Evolutionary conservation across 2,797 vertebrate genomes (phyloP).

Genomic region (Sebastes taczanowskii): DNA sequence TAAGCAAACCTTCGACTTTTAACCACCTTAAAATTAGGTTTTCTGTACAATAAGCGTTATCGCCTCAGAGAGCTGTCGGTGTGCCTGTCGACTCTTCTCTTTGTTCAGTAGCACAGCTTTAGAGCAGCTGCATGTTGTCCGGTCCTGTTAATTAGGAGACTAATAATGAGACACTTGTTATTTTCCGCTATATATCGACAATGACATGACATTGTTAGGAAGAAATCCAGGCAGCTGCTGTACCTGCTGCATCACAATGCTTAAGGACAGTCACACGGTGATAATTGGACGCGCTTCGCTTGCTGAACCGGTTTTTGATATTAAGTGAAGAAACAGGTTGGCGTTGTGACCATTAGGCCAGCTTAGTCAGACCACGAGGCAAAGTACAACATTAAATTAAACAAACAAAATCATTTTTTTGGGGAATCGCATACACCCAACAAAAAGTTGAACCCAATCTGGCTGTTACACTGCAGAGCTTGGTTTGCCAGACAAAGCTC

Average conservation of each 20-base stretch:
- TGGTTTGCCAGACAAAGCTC: not conserved
- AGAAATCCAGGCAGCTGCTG: not conserved
- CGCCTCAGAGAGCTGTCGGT: not conserved
- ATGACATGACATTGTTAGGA: not conserved
- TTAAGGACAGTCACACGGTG: not conserved
- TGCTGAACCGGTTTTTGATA: not conserved
- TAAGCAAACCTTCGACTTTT: not conserved
- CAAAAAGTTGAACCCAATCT: not conserved
- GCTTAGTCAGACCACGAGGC: not conserved
- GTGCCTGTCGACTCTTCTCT: not conserved
- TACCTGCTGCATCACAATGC: not conserved
- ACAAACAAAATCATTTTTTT: not conserved
- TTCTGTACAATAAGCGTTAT: not conserved
- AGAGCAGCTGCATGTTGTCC: conserved; percentile 1
- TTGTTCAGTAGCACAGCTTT: not conserved
- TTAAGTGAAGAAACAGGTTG: not conserved
- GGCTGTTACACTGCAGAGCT: not conserved
- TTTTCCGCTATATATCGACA: not conserved
- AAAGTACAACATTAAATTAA: not conserved
- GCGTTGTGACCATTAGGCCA: not conserved
- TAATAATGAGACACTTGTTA: conserved; percentile 11
- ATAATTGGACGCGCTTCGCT: conserved; percentile 10
- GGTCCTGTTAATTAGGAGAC: conserved; percentile 12
- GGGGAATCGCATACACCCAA: not conserved
- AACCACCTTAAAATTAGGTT: not conserved